phyloP scores from a whole-genome alignment of 2,797 vertebrate genomes.

The Myotis pilosus region DNA sequence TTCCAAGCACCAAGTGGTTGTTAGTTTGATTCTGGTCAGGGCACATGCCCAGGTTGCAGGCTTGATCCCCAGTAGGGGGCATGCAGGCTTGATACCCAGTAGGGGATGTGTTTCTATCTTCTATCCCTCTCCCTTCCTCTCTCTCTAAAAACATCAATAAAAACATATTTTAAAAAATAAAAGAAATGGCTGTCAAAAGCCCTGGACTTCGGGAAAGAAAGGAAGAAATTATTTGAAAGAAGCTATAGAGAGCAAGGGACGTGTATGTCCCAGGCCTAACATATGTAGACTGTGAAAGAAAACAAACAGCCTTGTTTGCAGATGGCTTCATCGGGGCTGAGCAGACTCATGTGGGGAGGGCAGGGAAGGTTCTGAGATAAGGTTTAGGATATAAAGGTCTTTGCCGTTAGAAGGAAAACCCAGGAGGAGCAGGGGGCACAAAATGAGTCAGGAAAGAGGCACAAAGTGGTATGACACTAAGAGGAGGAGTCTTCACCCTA shows the following conservation, averaged over 20 bases:
- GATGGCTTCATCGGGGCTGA: not conserved
- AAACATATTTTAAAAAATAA: too few relatives aligned
- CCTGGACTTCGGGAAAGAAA: not conserved
- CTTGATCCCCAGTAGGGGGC: too few relatives aligned
- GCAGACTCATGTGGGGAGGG: too few relatives aligned
- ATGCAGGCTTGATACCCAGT: too few relatives aligned
- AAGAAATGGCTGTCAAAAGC: not conserved
- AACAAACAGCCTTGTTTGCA: not conserved
- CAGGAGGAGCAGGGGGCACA: not conserved
- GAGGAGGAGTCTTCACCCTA: not conserved
- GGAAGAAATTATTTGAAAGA: not conserved
- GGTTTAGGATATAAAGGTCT: not conserved
- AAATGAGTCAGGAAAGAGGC: not conserved
- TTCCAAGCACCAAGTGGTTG: too few relatives aligned
- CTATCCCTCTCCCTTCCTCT: too few relatives aligned
- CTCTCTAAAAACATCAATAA: too few relatives aligned
- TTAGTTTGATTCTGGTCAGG: too few relatives aligned
- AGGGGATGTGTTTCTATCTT: too few relatives aligned
- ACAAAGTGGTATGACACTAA: not conserved
- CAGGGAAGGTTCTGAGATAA: not conserved
- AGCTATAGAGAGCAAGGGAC: not conserved
- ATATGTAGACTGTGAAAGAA: not conserved
- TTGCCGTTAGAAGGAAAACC: not conserved
- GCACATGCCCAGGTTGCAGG: too few relatives aligned
- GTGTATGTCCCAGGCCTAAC: not conserved